These are phyloP conservation scores for Alcis repandata DNA, from an alignment of 2,888 invertebrate species.

Conservation along the genomic window DNA sequence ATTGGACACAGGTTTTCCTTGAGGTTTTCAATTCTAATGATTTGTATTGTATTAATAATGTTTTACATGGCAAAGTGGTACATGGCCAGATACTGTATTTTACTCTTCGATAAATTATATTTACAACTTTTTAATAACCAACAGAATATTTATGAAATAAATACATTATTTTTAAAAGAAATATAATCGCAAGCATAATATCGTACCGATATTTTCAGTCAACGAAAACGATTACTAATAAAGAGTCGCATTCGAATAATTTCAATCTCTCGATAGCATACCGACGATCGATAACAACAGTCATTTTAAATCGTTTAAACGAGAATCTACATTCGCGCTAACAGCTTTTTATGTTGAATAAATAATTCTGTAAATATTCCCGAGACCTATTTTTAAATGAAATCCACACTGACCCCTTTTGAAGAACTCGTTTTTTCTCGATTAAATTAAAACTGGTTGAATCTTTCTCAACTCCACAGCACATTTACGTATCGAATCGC, in stretches of 20 bases:
- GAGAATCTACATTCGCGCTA: slow-evolving; percentile 17
- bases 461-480: neutral
- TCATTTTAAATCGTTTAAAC: slow-evolving; percentile 23
- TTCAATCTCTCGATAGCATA: slow-evolving; percentile 16
- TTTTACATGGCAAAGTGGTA: slow-evolving; percentile 3
- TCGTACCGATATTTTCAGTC: too few species aligned
- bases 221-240: too few species aligned
- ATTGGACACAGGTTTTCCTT: slow-evolving; percentile 20
- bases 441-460: slow-evolving; percentile 47
- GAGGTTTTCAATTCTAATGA: slow-evolving; percentile 23
- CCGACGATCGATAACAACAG: slow-evolving; percentile 17
- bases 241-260: neutral
- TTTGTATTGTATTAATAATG: slow-evolving; percentile 6
- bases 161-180: too few species aligned
- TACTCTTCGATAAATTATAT: too few species aligned
- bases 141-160: too few species aligned
- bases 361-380: slow-evolving; percentile 38
- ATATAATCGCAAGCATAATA: too few species aligned
- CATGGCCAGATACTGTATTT: slow-evolving; percentile 1
- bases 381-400: slow-evolving; percentile 60
- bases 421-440: slow-evolving; percentile 53
- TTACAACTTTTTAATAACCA: too few species aligned
- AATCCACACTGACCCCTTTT: slow-evolving; percentile 69
- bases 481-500: too few species aligned
- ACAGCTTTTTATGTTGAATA: slow-evolving; percentile 12